A percentile compares a stretch with the other conserved stretches of the same genome.
Conservation (phyloP, 2,888 invertebrate genomes). For the Dryadula phaetusa region DNA sequence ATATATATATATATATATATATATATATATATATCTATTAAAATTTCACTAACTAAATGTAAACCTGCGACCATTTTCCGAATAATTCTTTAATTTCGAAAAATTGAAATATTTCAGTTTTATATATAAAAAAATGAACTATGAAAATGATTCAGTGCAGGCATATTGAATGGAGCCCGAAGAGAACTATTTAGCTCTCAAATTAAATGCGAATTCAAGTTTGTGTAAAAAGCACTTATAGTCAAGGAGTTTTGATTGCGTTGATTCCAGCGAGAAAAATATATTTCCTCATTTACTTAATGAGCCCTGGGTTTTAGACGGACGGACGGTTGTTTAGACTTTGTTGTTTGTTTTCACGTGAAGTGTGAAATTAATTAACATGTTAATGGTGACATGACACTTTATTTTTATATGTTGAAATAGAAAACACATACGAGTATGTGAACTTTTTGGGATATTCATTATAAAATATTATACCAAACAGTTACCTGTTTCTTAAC, state of each 20-base stretch:
- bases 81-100: background rate
- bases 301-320: slow-evolving; percentile 33
- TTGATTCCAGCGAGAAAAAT: slow-evolving; percentile 44
- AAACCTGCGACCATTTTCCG: background rate
- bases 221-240: slow-evolving; percentile 44
- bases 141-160: slow-evolving; percentile 26
- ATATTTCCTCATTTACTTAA: slow-evolving; percentile 43
- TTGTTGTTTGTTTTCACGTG: slow-evolving; percentile 27
- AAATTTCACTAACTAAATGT: background rate
- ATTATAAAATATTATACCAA: too few species aligned
- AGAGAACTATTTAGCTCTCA: slow-evolving; percentile 44
- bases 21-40: background rate
- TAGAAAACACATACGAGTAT: too few species aligned
- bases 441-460: too few species aligned
- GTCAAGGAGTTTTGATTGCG: slow-evolving; percentile 45
- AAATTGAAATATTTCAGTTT: background rate
- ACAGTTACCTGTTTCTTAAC: too few species aligned
- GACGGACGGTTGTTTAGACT: slow-evolving; percentile 7
- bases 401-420: too few species aligned
- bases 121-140: slow-evolving; percentile 20
- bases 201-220: slow-evolving; percentile 44
- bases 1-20: too few species aligned
- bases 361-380: slow-evolving; percentile 23
- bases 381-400: background rate
- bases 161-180: slow-evolving; percentile 16